Percentiles rank a stretch among this genome's conserved stretches.
phyloP scores from a whole-genome alignment of 2,797 vertebrate genomes.

The Serranus cabrilla region DNA sequence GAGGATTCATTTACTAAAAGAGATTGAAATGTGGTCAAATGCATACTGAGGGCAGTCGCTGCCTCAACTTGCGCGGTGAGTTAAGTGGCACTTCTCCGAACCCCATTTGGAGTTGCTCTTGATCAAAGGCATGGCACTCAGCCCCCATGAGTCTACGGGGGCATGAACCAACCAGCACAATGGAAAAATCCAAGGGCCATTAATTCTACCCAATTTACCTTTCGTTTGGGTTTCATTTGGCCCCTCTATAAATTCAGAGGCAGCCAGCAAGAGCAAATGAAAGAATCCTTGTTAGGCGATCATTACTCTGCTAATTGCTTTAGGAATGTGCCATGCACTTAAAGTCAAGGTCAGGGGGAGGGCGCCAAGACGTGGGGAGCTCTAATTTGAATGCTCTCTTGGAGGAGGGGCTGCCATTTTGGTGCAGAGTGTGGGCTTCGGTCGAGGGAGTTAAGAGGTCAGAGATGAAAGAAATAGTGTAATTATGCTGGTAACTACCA shows the following conservation, averaged over 20 bases:
- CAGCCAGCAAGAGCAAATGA: conserved; percentile 87
- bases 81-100: conserved; percentile 84
- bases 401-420: conserved; percentile 77
- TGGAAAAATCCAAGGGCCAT: conserved; percentile 85
- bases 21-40: conserved; percentile 86
- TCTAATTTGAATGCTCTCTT: conserved; percentile 83
- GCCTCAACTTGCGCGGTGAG: conserved; percentile 67
- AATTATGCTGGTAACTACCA: conserved; percentile 82
- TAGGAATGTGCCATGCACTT: conserved; percentile 86
- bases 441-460: conserved; percentile 79
- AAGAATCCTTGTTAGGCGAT: conserved; percentile 88
- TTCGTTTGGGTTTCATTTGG: conserved; percentile 88
- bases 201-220: conserved; percentile 90
- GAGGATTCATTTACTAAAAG: conserved; percentile 78
- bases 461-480: conserved; percentile 84
- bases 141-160: conserved; percentile 78
- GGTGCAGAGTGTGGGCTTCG: conserved; percentile 60
- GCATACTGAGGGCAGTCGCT: conserved; percentile 72
- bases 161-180: conserved; percentile 80
- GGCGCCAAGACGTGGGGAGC: conserved; percentile 69
- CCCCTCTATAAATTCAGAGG: conserved; percentile 87
- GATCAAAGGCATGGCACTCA: conserved; percentile 86
- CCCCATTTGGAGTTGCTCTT: conserved; percentile 82
- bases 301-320: conserved; percentile 89
- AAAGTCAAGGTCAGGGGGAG: conserved; percentile 87